These are phyloP conservation scores for Calliscelio sp. DNA, from an alignment of 2,888 invertebrate species.

Conservation along the genomic window DNA sequence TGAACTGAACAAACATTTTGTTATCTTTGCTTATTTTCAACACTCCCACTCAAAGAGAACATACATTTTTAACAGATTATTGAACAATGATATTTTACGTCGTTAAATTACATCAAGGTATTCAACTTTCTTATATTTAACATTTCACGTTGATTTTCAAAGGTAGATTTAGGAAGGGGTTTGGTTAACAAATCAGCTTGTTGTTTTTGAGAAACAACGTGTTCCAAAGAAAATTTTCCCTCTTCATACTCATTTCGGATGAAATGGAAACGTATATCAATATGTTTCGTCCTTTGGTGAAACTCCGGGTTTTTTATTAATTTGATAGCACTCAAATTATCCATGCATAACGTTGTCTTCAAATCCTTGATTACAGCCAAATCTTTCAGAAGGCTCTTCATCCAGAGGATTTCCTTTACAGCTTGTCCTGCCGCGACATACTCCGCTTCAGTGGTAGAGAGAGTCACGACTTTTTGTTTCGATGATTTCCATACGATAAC, in stretches of 20 bases:
- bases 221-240: background rate
- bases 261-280: conserved; percentile 59
- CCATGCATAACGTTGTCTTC: background rate
- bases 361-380: background rate
- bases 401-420: conserved; percentile 13
- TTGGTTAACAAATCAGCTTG: background rate
- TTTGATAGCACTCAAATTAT: conserved; percentile 58
- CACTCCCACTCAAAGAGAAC: background rate
- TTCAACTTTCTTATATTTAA: background rate
- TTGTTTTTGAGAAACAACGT: background rate
- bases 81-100: background rate
- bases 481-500: background rate
- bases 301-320: conserved; percentile 58
- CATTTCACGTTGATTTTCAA: background rate
- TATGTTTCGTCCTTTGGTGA: conserved; percentile 51
- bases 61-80: background rate
- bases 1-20: too few relatives aligned
- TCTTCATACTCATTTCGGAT: conserved; percentile 19
- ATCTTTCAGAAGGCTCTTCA: background rate
- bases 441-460: conserved; percentile 7
- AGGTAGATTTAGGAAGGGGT: background rate
- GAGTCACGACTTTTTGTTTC: background rate
- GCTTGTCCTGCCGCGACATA: conserved; percentile 4
- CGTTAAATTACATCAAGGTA: too few relatives aligned
- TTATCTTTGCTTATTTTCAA: too few relatives aligned